A percentile compares a stretch with the other conserved stretches of the same genome.
Conservation (phyloP, 2,797 vertebrate species). For the Hybognathus amarus region DNA sequence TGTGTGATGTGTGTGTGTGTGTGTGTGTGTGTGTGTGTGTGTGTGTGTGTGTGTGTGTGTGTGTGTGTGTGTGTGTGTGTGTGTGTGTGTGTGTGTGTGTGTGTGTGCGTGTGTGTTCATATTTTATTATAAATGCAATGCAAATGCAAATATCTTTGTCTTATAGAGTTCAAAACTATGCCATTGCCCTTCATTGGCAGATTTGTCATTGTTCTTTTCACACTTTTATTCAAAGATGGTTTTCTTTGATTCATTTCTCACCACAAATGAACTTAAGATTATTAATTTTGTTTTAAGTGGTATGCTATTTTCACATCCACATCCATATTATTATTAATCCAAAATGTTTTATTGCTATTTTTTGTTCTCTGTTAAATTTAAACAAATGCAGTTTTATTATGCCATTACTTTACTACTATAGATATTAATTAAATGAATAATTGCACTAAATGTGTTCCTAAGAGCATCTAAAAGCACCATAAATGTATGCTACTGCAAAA, state of each 20-base stretch:
- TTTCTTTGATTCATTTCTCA: constrained; percentile 87
- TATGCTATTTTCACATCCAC: constrained; percentile 65
- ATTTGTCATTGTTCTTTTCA: constrained; percentile 39
- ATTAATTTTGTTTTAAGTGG: constrained; percentile 90
- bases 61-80: too few species aligned
- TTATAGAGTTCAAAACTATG: constrained; percentile 81
- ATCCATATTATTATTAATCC: constrained; percentile 50
- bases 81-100: too few species aligned
- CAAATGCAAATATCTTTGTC: constrained; percentile 71
- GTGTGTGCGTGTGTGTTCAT: too few species aligned
- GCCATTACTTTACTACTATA: not conserved
- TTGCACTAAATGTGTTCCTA: not conserved
- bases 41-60: too few species aligned
- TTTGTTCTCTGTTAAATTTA: not conserved
- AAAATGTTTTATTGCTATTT: constrained; percentile 33
- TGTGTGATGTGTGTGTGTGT: too few species aligned
- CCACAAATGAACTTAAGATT: constrained; percentile 83
- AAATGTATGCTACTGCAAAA: not conserved
- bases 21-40: too few species aligned
- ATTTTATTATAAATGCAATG: constrained; percentile 65
- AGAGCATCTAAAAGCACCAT: not conserved
- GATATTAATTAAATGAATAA: not conserved
- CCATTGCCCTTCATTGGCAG: constrained; percentile 77
- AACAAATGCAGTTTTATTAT: not conserved
- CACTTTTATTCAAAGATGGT: constrained; percentile 88